Base-by-base conservation (phyloP, 2,888 invertebrate genomes). In the Therioaphis trifolii region DNA sequence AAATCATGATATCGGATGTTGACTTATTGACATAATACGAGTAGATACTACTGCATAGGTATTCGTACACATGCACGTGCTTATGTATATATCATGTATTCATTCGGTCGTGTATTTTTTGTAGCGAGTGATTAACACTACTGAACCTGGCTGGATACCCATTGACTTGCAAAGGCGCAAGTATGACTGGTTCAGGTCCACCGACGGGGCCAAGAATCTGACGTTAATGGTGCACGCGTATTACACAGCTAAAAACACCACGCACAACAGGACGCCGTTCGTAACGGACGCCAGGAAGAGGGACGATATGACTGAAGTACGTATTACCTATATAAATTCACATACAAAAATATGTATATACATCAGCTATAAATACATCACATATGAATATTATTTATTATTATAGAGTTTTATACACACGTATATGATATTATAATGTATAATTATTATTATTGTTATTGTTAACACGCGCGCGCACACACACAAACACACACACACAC, bases 261-360 rank as follows among this genome's bases (percentile, higher is more conserved):
- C 71, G 15, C 46, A 71, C 29, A n/a, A n/a, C 29, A 71, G 58
- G 29, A 61, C 27, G 15, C 80, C 72, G 3, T 84, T 27, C 11
- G 79, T 79, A 35, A 84, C 79, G 3, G 72, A 84, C 24, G 72
- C 78, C 21, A 61, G 66, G 4, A 84, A 71, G 58, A 46, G 58
- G 15, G 78, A 66, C 4, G 80, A 80, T 9, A 69, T 69, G 69
- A 69, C 43, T 9, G 58, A 80, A 69, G 80, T 80, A 58, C 58
- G 61, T 80, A 68, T 11, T 43, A 15, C n/a, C 43, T 15, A 76
- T n/a, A 71, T 18, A 35, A 5, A 35, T 35, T 5, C 35, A 35
- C 35, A 35, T 35, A 35, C 3, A 35, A 35, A 35, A 35, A 35
- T 5, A 35, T 5, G 7, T 5, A 35, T 35, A 35, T 35, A 35